Evolutionary conservation across 2,797 vertebrate species (phyloP).

Genomic region (Gila robusta): DNA sequence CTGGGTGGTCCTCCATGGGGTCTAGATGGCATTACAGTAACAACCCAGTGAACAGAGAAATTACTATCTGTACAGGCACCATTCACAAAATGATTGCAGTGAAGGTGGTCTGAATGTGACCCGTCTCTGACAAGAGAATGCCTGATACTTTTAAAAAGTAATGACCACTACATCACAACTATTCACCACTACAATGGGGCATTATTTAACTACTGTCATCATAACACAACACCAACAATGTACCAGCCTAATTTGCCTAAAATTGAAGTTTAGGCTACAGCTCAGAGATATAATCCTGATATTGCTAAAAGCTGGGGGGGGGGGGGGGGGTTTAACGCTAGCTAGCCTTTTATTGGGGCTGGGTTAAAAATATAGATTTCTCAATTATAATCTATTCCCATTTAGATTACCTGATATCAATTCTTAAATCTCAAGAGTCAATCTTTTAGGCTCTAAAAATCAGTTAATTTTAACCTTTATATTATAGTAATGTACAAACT

Average conservation of each 20-base stretch:
- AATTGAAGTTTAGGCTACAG: neutral
- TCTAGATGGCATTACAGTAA: constrained; percentile 20
- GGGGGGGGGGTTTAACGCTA: neutral
- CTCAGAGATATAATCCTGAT: neutral
- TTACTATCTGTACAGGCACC: constrained; percentile 24
- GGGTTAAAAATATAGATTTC: too few relatives aligned
- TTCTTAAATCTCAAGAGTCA: neutral
- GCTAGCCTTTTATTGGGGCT: neutral
- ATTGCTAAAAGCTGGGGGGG: neutral
- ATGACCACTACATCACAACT: neutral
- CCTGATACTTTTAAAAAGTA: constrained; percentile 5
- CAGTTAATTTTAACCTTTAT: too few relatives aligned
- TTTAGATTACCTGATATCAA: neutral
- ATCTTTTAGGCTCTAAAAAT: neutral
- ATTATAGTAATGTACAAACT: too few relatives aligned
- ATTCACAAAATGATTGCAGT: constrained; percentile 40
- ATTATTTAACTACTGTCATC: neutral
- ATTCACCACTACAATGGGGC: neutral
- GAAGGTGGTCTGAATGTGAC: constrained; percentile 43
- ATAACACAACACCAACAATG: neutral
- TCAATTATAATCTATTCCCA: neutral
- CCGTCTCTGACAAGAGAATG: neutral
- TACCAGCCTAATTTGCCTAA: neutral
- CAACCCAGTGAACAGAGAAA: constrained; percentile 59
- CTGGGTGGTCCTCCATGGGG: constrained; percentile 48